Evolutionary conservation across 2,888 invertebrate species (phyloP).

Genomic region (Pterobdella sp.): DNA sequence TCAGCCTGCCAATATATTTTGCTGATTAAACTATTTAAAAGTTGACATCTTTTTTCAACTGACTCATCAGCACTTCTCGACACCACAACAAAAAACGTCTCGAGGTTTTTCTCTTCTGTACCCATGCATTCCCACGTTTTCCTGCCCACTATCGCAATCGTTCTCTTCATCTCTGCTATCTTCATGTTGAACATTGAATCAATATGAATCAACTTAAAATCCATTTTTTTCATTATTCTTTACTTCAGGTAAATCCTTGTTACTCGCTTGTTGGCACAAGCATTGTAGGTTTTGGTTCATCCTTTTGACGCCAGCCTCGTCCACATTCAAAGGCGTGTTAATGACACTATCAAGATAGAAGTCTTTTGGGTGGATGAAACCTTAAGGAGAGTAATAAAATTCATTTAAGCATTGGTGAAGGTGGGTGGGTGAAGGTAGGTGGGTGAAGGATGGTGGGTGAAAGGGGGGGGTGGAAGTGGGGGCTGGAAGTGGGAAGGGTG

Average conservation of each 20-base stretch:
- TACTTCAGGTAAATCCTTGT: neutral
- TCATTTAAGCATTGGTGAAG: too few relatives aligned
- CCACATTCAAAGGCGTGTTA: neutral
- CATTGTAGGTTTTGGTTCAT: neutral
- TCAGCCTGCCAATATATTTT: neutral
- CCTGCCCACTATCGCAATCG: neutral
- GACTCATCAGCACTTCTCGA: neutral
- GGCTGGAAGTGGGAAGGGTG: too few relatives aligned
- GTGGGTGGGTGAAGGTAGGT: too few relatives aligned
- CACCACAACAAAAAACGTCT: neutral
- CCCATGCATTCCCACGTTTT: slow-evolving; percentile 9
- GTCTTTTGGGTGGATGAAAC: too few relatives aligned
- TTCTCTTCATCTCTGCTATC: neutral
- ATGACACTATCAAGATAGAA: too few relatives aligned
- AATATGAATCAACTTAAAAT: neutral
- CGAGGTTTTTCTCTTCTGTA: neutral
- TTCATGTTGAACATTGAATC: neutral
- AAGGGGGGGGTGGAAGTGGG: too few relatives aligned
- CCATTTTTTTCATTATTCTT: neutral
- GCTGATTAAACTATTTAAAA: neutral
- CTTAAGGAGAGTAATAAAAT: too few relatives aligned
- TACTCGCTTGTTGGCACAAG: neutral
- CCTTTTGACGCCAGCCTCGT: neutral
- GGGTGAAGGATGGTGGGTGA: too few relatives aligned
- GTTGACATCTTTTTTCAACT: too few relatives aligned